These are phyloP conservation scores for Decapterus maruadsi DNA, from an alignment of 2,797 vertebrate species.

Conservation along the genomic window DNA sequence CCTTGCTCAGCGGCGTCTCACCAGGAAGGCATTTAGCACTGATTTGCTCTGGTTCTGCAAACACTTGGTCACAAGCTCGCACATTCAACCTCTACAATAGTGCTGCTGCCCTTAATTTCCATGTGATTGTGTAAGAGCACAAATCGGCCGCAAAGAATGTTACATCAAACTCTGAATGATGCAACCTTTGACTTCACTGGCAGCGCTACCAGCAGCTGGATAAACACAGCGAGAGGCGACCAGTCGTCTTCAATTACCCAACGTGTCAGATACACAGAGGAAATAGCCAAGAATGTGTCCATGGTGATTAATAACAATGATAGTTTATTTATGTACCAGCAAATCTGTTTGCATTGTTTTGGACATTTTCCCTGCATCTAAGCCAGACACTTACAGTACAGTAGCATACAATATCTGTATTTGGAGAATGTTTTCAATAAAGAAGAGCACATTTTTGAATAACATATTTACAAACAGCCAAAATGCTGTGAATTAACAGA, in stretches of 20 bases:
- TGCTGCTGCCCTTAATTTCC: constrained; percentile 11
- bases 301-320: constrained; percentile 69
- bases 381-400: constrained; percentile 79
- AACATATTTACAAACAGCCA: constrained; percentile 78
- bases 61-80: constrained; percentile 1
- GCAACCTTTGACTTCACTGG: constrained; percentile 22
- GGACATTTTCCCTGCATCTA: constrained; percentile 80
- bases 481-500: constrained; percentile 68
- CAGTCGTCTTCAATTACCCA: background rate
- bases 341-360: constrained; percentile 81
- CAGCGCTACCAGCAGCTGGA: background rate
- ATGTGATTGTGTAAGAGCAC: constrained; percentile 42
- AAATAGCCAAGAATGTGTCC: constrained; percentile 23
- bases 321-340: constrained; percentile 82
- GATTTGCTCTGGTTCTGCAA: background rate
- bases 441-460: constrained; percentile 67
- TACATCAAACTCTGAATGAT: constrained; percentile 38
- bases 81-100: background rate
- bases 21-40: background rate
- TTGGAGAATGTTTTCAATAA: constrained; percentile 69
- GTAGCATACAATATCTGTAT: constrained; percentile 76
- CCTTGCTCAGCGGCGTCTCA: constrained; percentile 9
- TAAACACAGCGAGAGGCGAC: background rate
- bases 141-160: constrained; percentile 19
- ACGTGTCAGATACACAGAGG: background rate